Percentiles rank a stretch among this genome's conserved stretches.
Evolutionary conservation across 2,797 vertebrate species (phyloP).

Genomic region (Cirrhinus mrigala): DNA sequence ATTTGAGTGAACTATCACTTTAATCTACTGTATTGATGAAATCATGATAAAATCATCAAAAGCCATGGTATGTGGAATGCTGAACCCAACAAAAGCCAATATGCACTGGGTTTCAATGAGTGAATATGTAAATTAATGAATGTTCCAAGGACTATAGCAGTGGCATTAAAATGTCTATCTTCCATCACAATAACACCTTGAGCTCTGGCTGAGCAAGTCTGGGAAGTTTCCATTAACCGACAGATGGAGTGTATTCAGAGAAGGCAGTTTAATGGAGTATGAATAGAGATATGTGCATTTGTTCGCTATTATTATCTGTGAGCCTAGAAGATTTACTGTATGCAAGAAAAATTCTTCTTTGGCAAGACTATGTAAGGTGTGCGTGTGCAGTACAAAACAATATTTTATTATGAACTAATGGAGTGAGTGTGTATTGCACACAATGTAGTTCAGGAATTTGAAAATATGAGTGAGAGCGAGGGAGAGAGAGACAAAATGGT

Average conservation of each 20-base stretch:
- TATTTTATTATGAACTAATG: background rate
- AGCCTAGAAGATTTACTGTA: background rate
- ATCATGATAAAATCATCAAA: background rate
- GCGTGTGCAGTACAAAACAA: background rate
- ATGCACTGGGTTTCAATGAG: background rate
- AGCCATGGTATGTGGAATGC: background rate
- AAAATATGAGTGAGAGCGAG: background rate
- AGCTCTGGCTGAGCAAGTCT: slow-evolving; percentile 11
- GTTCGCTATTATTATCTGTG: background rate
- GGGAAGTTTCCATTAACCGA: slow-evolving; percentile 1
- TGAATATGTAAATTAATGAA: background rate
- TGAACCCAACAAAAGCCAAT: background rate
- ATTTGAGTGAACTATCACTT: background rate
- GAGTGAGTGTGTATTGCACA: background rate
- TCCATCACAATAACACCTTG: slow-evolving; percentile 5
- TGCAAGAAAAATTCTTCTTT: background rate
- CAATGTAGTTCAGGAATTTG: background rate
- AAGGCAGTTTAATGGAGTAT: slow-evolving; percentile 19
- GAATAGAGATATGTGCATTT: background rate
- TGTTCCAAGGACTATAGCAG: background rate
- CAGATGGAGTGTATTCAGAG: slow-evolving; percentile 3
- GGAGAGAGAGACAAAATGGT: background rate
- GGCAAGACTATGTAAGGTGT: background rate
- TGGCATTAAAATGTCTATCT: background rate
- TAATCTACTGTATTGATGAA: background rate